A percentile compares a stretch with the other conserved stretches of the same genome.
phyloP scores from a whole-genome alignment of 2,797 vertebrate genomes.

The Chloroceryle amazona region DNA sequence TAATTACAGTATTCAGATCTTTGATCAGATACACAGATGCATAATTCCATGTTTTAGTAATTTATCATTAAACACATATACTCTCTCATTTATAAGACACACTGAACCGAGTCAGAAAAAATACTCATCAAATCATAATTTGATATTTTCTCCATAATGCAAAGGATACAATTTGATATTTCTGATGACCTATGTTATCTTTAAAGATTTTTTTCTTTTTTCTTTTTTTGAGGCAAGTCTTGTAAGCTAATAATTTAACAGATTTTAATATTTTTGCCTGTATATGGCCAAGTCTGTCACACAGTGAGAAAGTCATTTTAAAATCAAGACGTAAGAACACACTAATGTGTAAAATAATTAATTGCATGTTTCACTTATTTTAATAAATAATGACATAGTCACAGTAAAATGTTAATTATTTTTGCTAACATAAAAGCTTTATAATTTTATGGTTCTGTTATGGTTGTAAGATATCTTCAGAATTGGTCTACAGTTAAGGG shows the following conservation, averaged over 20 bases:
- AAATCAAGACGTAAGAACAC: not conserved
- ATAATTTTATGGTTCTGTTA: not conserved
- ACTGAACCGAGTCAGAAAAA: not conserved
- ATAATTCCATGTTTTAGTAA: not conserved
- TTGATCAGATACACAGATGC: not conserved
- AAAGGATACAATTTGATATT: not conserved
- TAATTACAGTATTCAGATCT: not conserved
- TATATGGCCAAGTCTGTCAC: not conserved
- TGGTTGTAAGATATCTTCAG: not conserved
- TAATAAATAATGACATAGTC: not conserved
- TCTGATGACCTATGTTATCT: not conserved
- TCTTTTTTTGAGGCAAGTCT: not conserved
- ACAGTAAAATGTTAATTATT: not conserved
- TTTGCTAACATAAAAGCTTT: not conserved
- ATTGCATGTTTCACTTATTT: not conserved
- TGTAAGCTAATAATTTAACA: not conserved
- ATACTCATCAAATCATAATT: not conserved
- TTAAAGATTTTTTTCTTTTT: not conserved
- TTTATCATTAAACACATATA: not conserved
- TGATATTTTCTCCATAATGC: not conserved
- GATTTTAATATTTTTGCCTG: not conserved
- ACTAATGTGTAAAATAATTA: not conserved
- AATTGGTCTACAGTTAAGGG: not conserved
- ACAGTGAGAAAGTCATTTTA: not conserved
- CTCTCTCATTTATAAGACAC: not conserved